Percentiles rank a stretch among this genome's conserved stretches.
Evolutionary conservation across 2,888 invertebrate species (phyloP).

Genomic region (Globia sparganii): DNA sequence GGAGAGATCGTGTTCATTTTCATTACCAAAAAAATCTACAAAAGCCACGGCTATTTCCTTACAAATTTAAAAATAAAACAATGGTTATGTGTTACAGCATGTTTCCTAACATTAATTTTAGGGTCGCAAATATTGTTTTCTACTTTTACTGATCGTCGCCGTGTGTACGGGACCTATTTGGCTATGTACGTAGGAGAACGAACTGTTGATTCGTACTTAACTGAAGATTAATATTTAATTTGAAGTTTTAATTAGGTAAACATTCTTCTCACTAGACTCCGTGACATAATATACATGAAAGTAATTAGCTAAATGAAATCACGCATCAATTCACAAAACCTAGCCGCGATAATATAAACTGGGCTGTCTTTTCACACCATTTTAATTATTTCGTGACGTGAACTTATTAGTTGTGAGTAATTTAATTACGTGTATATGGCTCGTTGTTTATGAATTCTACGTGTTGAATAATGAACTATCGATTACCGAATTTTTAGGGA

Average conservation of each 20-base stretch:
- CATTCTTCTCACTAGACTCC: constrained; percentile 1
- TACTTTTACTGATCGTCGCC: neutral
- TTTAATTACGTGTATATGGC: constrained; percentile 9
- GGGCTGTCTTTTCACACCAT: constrained; percentile 47
- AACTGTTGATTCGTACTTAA: constrained; percentile 3
- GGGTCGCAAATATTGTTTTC: neutral
- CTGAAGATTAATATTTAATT: constrained; percentile 41
- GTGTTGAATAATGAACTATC: constrained; percentile 11
- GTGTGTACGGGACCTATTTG: neutral
- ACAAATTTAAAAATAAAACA: neutral
- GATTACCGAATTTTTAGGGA: neutral
- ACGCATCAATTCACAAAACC: constrained; percentile 31
- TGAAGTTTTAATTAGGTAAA: constrained; percentile 25
- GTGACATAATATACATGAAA: constrained; percentile 24
- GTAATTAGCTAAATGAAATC: constrained; percentile 61
- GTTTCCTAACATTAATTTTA: neutral
- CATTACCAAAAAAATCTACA: neutral
- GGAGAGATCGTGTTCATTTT: neutral
- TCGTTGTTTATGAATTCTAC: constrained; percentile 20
- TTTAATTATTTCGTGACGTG: constrained; percentile 48
- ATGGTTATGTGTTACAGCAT: neutral
- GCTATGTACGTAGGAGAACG: neutral
- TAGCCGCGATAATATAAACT: constrained; percentile 31
- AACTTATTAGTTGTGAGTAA: constrained; percentile 13
- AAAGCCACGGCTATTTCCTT: neutral